A percentile compares a stretch with the other conserved stretches of the same genome.
These are phyloP conservation scores for Dendrolimus houi DNA, from an alignment of 2,888 invertebrate species.

Conservation along the genomic window DNA sequence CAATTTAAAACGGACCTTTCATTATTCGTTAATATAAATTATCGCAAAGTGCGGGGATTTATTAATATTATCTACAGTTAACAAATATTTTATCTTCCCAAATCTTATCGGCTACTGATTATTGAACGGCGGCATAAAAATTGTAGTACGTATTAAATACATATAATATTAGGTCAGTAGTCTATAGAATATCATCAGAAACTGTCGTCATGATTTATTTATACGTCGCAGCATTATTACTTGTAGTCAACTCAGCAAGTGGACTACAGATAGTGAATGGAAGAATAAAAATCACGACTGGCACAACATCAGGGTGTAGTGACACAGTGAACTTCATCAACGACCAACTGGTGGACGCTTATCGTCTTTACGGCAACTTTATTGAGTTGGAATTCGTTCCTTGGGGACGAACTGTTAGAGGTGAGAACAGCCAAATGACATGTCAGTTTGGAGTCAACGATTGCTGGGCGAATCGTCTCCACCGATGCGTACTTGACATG, in stretches of 20 bases:
- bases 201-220: slow-evolving; percentile 24
- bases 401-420: slow-evolving; percentile 52
- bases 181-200: slow-evolving; percentile 2
- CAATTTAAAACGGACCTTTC: too few relatives aligned
- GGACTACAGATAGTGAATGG: slow-evolving; percentile 39
- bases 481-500: slow-evolving; percentile 49
- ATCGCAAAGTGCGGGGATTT: slow-evolving; percentile 3
- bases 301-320: slow-evolving; percentile 48
- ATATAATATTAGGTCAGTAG: slow-evolving; percentile 4
- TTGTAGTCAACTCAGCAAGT: slow-evolving; percentile 14
- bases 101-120: not conserved
- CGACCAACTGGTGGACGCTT: slow-evolving; percentile 34
- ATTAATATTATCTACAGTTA: not conserved
- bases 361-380: slow-evolving; percentile 37
- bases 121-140: not conserved
- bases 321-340: slow-evolving; percentile 46
- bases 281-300: slow-evolving; percentile 44
- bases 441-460: slow-evolving; percentile 48
- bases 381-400: slow-evolving; percentile 57
- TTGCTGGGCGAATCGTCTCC: slow-evolving; percentile 60
- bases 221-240: slow-evolving; percentile 11
- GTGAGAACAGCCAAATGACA: slow-evolving; percentile 25
- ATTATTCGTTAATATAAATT: too few relatives aligned
- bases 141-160: slow-evolving; percentile 7
- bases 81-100: not conserved